Percentiles rank a stretch among this genome's conserved stretches.
Conservation (phyloP, 2,797 vertebrate genomes). For the Coilia nasus region DNA sequence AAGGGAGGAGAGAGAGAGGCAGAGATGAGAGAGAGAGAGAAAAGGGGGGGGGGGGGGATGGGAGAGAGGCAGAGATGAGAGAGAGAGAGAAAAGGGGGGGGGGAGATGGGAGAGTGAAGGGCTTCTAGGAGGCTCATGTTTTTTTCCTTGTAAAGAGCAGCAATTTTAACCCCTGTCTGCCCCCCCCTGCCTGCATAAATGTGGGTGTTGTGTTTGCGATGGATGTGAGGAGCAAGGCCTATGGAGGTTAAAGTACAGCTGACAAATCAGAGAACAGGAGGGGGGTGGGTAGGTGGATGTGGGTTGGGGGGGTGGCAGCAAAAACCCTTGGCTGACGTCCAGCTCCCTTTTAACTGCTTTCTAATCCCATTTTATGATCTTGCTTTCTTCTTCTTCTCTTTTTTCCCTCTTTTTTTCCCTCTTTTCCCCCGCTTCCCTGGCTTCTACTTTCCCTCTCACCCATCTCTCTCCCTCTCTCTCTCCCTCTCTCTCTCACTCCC, state of each 20-base stretch:
- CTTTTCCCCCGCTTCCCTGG: neutral
- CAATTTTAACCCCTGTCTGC: neutral
- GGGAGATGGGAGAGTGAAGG: neutral
- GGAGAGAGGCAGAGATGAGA: neutral
- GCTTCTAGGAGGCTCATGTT: neutral
- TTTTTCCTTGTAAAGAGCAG: neutral
- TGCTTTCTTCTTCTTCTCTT: conserved; percentile 45
- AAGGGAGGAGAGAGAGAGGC: neutral
- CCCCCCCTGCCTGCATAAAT: neutral
- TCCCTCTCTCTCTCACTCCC: too few species aligned
- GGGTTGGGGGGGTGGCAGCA: conserved; percentile 8
- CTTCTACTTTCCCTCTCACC: too few species aligned
- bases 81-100: neutral
- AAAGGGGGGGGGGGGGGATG: neutral
- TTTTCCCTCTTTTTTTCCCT: neutral
- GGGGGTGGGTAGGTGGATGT: neutral
- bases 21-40: neutral
- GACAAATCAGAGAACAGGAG: conserved; percentile 7
- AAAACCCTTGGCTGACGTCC: conserved; percentile 51
- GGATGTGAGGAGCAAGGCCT: conserved; percentile 7
- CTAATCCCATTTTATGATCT: conserved; percentile 58
- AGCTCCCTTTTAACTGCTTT: conserved; percentile 44
- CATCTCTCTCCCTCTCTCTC: too few species aligned
- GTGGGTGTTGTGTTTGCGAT: conserved; percentile 6
- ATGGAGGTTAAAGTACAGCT: conserved; percentile 19